Conservation (phyloP, 2,888 invertebrate species). For the Neoscelio sp. region DNA sequence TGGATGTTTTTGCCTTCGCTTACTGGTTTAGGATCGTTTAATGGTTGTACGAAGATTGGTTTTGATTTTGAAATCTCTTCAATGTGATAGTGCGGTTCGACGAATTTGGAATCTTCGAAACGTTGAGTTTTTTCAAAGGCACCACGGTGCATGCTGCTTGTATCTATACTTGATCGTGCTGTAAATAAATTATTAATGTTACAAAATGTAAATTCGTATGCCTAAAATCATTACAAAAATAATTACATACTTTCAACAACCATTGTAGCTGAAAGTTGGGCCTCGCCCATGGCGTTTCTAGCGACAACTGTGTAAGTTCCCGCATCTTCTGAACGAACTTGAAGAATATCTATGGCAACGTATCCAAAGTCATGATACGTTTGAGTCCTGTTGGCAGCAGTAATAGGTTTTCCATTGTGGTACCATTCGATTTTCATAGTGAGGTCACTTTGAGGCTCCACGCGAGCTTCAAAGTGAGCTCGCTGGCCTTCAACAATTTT, state of each 20-base stretch:
- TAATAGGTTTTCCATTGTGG: conserved; percentile 96
- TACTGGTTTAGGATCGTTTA: conserved; percentile 93
- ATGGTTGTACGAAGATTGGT: conserved; percentile 96
- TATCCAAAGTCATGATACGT: conserved; percentile 98
- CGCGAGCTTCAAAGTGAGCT: conserved; percentile 97
- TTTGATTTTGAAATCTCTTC: conserved; percentile 97
- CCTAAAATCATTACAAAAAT: too few relatives aligned
- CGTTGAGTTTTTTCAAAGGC: conserved; percentile 94
- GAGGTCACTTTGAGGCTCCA: conserved; percentile 97
- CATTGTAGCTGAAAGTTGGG: conserved; percentile 92
- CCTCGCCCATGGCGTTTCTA: conserved; percentile 95
- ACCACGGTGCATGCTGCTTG: conserved; percentile 94
- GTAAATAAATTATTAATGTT: conserved; percentile 74
- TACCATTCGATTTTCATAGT: conserved; percentile 98
- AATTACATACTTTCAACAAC: conserved; percentile 93
- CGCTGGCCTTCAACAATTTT: conserved; percentile 96
- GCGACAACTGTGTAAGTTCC: conserved; percentile 97
- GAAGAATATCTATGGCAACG: conserved; percentile 96
- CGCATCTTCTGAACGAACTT: conserved; percentile 95
- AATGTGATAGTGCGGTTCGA: conserved; percentile 94
- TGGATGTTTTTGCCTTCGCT: conserved; percentile 96
- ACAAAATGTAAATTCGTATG: too few relatives aligned
- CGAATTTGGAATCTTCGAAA: conserved; percentile 93
- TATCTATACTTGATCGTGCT: conserved; percentile 95
- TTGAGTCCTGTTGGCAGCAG: conserved; percentile 95